A percentile compares a stretch with the other conserved stretches of the same genome.
Conservation (phyloP, 2,113 vertebrate genomes). For the Sterna hirundo region DNA sequence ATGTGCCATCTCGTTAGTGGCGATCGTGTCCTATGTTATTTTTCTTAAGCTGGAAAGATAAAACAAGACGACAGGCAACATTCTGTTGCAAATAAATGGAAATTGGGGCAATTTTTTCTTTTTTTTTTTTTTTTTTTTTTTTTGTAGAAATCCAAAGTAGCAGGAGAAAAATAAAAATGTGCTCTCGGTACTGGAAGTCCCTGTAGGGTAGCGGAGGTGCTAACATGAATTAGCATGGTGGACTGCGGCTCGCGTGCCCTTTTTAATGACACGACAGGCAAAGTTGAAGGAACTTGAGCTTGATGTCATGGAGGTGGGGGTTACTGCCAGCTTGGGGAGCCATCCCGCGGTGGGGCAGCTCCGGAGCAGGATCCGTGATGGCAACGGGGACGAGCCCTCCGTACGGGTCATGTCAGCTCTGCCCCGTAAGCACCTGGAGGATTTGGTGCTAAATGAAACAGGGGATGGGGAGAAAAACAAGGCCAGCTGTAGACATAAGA, state of each 20-base stretch:
- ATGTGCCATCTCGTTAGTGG: constrained; percentile 48
- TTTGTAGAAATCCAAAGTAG: constrained; percentile 27
- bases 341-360: not conserved
- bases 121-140: not conserved
- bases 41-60: constrained; percentile 58
- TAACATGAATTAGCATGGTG: constrained; percentile 18
- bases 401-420: not conserved
- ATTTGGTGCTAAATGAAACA: constrained; percentile 30
- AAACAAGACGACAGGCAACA: constrained; percentile 50
- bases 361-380: not conserved
- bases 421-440: not conserved
- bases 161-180: constrained; percentile 4
- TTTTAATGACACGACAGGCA: not conserved
- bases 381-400: accelerated
- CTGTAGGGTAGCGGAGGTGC: not conserved
- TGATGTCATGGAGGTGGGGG: accelerated
- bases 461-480: not conserved
- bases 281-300: not conserved
- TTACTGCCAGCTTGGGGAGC: accelerated
- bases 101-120: not conserved
- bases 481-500: constrained; percentile 60
- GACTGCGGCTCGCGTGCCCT: not conserved
- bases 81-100: constrained; percentile 53
- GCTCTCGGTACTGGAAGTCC: not conserved
- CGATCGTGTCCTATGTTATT: constrained; percentile 40